A percentile compares a stretch with the other conserved stretches of the same genome.
Conservation (phyloP, 2,113 vertebrate genomes). For the Atlantisia rogersi region DNA sequence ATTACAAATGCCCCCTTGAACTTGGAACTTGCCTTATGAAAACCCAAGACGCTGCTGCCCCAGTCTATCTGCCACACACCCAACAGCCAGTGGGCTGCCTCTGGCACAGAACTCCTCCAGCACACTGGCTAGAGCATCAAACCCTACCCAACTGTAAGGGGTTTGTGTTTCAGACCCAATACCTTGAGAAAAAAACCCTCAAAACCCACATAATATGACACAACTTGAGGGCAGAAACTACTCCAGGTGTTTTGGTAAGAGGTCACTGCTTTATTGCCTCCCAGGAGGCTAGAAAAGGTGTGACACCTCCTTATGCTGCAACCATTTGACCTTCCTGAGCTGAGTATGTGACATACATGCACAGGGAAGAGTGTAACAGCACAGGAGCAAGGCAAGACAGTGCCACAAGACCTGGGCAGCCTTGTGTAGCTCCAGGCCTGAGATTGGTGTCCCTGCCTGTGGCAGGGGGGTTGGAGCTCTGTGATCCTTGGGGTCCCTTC, state of each 20-base stretch:
- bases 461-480: no score
- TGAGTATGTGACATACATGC: neutral
- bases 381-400: neutral
- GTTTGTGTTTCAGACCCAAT: neutral
- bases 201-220: neutral
- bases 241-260: neutral
- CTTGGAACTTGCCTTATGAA: neutral
- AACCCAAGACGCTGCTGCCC: neutral
- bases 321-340: neutral
- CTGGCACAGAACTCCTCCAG: neutral
- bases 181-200: neutral
- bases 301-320: neutral
- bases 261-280: neutral
- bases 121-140: no score
- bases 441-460: no score
- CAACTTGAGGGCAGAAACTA: neutral
- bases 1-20: neutral
- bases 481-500: no score
- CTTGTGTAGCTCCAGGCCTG: no score
- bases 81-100: neutral
- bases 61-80: neutral
- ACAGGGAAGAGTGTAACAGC: neutral
- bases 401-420: neutral
- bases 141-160: rapidly evolving
- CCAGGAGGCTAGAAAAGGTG: rapidly evolving